These are phyloP conservation scores for Himantopus leucocephalus DNA, from an alignment of 2,113 vertebrate species.

Conservation along the genomic window DNA sequence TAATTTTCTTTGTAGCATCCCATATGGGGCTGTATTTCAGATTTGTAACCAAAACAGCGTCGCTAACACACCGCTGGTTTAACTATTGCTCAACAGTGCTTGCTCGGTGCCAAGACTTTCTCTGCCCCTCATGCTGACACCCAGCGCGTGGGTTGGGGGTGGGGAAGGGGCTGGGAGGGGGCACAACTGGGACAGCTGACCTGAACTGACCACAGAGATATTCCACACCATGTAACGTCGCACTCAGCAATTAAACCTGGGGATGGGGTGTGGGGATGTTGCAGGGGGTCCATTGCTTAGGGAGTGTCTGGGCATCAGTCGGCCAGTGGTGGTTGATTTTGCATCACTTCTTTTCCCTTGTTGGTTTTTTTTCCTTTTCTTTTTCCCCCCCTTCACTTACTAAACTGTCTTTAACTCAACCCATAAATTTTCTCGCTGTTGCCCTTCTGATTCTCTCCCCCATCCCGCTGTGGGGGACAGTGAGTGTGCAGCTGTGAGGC, in stretches of 20 bases:
- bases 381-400: not conserved
- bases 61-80: fast-evolving
- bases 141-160: not conserved
- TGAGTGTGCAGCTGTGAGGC: not conserved
- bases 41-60: fast-evolving
- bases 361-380: not conserved
- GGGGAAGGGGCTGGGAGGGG: not conserved
- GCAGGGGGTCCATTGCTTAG: not conserved
- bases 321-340: not conserved
- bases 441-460: not conserved
- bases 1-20: not conserved
- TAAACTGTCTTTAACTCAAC: not conserved
- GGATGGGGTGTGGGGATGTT: not conserved
- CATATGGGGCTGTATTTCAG: not conserved
- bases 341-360: not conserved
- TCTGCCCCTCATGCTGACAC: not conserved
- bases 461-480: no score
- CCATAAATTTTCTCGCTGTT: not conserved
- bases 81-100: not conserved
- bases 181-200: not conserved
- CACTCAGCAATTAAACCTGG: not conserved
- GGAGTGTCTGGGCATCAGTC: not conserved
- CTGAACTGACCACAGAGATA: not conserved
- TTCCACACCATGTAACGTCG: fast-evolving
- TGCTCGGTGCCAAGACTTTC: not conserved